These are phyloP conservation scores for Luperina testacea DNA, from an alignment of 2,888 invertebrate genomes.

Conservation along the genomic window DNA sequence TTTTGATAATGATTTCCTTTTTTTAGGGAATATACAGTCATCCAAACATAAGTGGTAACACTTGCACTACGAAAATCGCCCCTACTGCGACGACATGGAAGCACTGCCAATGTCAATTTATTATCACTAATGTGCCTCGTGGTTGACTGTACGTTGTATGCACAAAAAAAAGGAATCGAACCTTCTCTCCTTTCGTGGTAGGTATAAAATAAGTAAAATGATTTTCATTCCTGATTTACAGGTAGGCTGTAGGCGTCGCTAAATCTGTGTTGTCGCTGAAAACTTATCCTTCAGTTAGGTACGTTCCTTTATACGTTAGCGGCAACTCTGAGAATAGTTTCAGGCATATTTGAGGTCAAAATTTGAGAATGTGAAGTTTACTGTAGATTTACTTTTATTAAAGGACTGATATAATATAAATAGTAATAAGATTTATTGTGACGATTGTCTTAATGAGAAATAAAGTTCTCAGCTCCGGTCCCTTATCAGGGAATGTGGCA, in stretches of 20 bases:
- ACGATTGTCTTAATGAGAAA: no score
- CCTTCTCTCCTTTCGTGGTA: neutral
- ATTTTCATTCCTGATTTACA: slow-evolving; percentile 24
- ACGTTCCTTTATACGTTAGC: slow-evolving; percentile 28
- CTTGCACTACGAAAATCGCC: neutral
- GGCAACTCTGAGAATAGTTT: slow-evolving; percentile 7
- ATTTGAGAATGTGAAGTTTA: neutral
- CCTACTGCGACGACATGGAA: neutral
- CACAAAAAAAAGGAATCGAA: slow-evolving; percentile 9
- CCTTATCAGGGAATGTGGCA: no score
- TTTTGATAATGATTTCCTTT: slow-evolving; percentile 54
- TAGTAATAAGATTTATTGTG: no score
- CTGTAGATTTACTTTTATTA: neutral
- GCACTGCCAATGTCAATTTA: neutral
- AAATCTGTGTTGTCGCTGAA: slow-evolving; percentile 23
- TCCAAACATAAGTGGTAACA: neutral
- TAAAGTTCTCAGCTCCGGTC: no score
- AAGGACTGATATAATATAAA: no score
- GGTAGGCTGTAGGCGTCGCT: slow-evolving; percentile 4
- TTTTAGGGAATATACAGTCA: slow-evolving; percentile 4
- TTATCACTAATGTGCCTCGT: no score
- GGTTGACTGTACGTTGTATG: slow-evolving; percentile 1
- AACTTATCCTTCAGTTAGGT: slow-evolving; percentile 16
- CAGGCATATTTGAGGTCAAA: neutral
- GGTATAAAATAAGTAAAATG: slow-evolving; percentile 16